Evolutionary conservation across 2,113 vertebrate species (phyloP).

Genomic region (Pelecanoides urinatrix): DNA sequence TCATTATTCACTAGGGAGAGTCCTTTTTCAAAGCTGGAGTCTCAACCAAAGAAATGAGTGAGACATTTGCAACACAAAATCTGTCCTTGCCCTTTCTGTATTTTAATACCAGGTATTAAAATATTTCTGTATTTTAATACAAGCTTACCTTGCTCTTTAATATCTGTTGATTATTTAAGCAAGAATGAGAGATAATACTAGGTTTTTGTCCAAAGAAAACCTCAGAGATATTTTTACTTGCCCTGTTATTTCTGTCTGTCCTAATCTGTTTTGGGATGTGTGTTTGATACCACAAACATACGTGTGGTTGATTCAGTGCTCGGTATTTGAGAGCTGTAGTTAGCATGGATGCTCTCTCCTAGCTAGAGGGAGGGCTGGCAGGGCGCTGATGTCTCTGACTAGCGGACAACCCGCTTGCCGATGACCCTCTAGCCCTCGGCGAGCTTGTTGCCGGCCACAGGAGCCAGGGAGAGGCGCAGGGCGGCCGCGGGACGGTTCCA

Average conservation of each 20-base stretch:
- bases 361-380: not conserved
- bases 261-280: not conserved
- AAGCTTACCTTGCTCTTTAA: not conserved
- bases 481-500: fast-evolving
- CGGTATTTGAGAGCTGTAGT: fast-evolving
- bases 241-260: not conserved
- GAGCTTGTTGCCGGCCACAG: not conserved
- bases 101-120: not conserved
- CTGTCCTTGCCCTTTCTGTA: not conserved
- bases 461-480: not conserved
- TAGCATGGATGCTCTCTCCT: not conserved
- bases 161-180: not conserved
- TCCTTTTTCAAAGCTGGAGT: not conserved
- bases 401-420: too few relatives aligned
- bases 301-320: not conserved
- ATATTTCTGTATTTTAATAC: not conserved
- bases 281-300: not conserved
- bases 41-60: not conserved
- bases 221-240: not conserved
- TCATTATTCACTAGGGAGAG: not conserved
- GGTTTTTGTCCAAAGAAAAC: not conserved
- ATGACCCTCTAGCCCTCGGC: not conserved
- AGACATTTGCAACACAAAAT: not conserved
- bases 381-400: not conserved
- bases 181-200: not conserved